These are phyloP conservation scores for Agelaius phoeniceus DNA, from an alignment of 2,113 vertebrate species.

Conservation along the genomic window DNA sequence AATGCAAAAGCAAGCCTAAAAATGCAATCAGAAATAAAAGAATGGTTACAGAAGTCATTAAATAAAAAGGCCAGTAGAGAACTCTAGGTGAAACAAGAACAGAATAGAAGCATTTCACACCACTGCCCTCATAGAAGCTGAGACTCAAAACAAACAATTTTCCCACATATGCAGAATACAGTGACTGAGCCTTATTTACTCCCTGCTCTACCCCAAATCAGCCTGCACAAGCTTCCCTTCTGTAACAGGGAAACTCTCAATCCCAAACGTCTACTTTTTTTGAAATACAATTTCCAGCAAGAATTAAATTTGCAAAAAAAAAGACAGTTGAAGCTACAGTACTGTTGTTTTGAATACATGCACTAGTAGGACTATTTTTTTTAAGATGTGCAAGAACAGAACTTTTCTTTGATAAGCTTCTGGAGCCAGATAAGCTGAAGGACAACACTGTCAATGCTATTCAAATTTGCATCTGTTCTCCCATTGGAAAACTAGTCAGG, in stretches of 20 bases:
- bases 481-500: constrained; percentile 37
- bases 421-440: constrained; percentile 37
- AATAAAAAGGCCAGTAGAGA: background rate
- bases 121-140: background rate
- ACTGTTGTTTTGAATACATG: background rate
- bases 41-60: background rate
- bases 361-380: background rate
- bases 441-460: constrained; percentile 5
- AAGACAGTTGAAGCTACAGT: background rate
- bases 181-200: background rate
- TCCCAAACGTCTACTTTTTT: background rate
- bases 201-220: background rate
- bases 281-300: background rate
- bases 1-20: constrained; percentile 38
- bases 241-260: background rate
- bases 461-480: constrained; percentile 53
- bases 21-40: constrained; percentile 14
- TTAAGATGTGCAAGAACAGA: background rate
- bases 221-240: background rate
- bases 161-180: background rate
- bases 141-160: background rate
- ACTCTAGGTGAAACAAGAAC: background rate
- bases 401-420: constrained; percentile 12
- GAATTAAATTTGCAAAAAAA: background rate
- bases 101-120: background rate